Evolutionary conservation across 2,888 invertebrate species (phyloP).

Genomic region (Carpatolechia fugitivella): DNA sequence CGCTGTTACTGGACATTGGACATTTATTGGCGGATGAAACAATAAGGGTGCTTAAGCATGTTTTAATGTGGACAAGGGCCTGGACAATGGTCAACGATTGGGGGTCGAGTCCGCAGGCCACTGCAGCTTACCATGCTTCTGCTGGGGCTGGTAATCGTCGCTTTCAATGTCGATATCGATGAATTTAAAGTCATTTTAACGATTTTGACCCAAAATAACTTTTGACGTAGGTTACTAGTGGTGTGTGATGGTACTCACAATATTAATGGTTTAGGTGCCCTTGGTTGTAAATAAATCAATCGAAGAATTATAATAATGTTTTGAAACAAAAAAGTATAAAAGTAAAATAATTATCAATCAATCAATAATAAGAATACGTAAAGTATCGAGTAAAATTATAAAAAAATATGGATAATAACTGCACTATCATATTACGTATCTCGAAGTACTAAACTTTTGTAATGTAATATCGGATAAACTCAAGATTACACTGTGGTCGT

Average conservation of each 20-base stretch:
- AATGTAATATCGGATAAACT: slow-evolving; percentile 38
- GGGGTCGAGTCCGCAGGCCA: slow-evolving; percentile 64
- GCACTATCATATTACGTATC: neutral
- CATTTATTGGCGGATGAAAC: slow-evolving; percentile 76
- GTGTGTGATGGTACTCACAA: too few relatives aligned
- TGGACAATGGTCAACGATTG: slow-evolving; percentile 70
- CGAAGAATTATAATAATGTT: too few relatives aligned
- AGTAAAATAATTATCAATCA: too few relatives aligned
- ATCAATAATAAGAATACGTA: too few relatives aligned
- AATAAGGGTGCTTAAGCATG: slow-evolving; percentile 78
- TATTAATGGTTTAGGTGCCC: too few relatives aligned
- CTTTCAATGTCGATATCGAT: neutral
- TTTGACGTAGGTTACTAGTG: too few relatives aligned
- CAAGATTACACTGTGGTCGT: slow-evolving; percentile 32
- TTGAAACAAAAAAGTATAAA: too few relatives aligned
- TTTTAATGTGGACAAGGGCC: slow-evolving; percentile 78
- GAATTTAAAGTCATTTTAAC: neutral
- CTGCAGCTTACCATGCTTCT: slow-evolving; percentile 30
- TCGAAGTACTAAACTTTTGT: neutral
- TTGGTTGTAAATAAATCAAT: too few relatives aligned
- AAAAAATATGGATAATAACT: too few relatives aligned
- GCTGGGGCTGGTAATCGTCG: neutral
- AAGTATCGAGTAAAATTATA: too few relatives aligned
- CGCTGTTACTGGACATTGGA: slow-evolving; percentile 46
- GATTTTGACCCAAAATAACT: too few relatives aligned